Evolutionary conservation across 1,140 invertebrate genomes (phyloP), one percentile per base, ranked within the genome.

Genomic region (Harpegnathos saltator): DNA sequence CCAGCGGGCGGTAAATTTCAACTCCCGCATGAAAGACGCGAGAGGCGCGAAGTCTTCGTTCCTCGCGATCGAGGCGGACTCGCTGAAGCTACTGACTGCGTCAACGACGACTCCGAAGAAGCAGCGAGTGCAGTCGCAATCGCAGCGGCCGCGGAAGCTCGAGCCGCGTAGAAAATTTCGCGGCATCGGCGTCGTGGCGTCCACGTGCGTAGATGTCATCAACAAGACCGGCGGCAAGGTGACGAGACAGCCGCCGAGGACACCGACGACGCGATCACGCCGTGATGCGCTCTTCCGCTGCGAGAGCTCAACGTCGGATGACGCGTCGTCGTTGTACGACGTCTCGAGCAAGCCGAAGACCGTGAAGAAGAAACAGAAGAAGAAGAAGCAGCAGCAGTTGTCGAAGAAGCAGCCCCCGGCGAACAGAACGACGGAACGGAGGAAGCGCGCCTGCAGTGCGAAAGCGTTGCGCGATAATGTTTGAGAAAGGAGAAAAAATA

Each of bases 271-370:
- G 22, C 83, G 58, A 33, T 33, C 29, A 48, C 69, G 15, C 5
- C 85, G 24, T 52, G 82, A 59, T 58, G 66, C 66, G 11, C 48
- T 65, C 15, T 82, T 75, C 19, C 22, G 82, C 1, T 89, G 93
- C 61, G 94, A 95, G 38, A 94, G 94, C 84, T 95, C 94, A 1
- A 95, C 95, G 75, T 95, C 95, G 3, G 95, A 95, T 59, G 95
- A 95, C 73, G 90, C 72, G 12, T 88, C 84, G 0, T 54, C 24
- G 19, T 44, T 9, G 38, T 44, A 44, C 38, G 38, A 44, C 4
- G 61, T 86, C 17, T 74, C 66, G 11, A 73, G 19, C 1, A 84
- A 44, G n/a, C 71, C 93, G 33, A 92, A 93, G 77, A 85, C 87
- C 12, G 93, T 89, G 26, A 94, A 94, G 69, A 95, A 94, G 86